A percentile compares a stretch with the other conserved stretches of the same genome.
Evolutionary conservation across 2,888 invertebrate species (phyloP).

Genomic region (Sericinus montela): DNA sequence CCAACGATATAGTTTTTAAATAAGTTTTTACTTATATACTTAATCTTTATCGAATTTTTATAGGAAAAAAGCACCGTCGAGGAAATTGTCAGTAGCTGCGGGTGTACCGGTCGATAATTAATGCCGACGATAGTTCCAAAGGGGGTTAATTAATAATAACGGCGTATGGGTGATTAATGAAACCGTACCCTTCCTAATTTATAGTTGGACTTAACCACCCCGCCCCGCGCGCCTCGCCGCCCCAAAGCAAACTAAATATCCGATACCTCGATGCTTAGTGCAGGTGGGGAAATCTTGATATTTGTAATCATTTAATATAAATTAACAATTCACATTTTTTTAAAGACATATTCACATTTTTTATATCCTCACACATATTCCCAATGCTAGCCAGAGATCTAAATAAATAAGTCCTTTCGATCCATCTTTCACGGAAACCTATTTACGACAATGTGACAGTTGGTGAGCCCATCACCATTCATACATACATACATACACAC

Average conservation of each 20-base stretch:
- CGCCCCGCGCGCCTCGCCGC: slow-evolving; percentile 45
- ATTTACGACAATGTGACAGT: too few relatives aligned
- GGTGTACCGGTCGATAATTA: slow-evolving; percentile 63
- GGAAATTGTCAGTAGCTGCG: slow-evolving; percentile 56
- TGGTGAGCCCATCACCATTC: too few relatives aligned
- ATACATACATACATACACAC: too few relatives aligned
- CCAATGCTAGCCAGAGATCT: too few relatives aligned
- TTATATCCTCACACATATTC: too few relatives aligned
- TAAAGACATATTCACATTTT: too few relatives aligned
- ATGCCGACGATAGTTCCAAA: slow-evolving; percentile 68
- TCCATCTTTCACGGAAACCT: too few relatives aligned
- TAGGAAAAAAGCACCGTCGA: slow-evolving; percentile 17
- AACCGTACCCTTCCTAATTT: slow-evolving; percentile 80
- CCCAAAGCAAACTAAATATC: slow-evolving; percentile 80
- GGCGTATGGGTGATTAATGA: slow-evolving; percentile 80
- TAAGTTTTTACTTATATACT: too few relatives aligned
- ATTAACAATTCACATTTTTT: too few relatives aligned
- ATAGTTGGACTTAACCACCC: slow-evolving; percentile 78
- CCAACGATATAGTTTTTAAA: too few relatives aligned
- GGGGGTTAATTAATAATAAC: slow-evolving; percentile 80
- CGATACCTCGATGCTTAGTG: slow-evolving; percentile 73
- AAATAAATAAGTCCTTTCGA: too few relatives aligned
- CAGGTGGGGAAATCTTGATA: slow-evolving; percentile 38
- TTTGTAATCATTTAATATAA: slow-evolving; percentile 26
- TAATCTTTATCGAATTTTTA: too few relatives aligned